Percentiles rank a stretch among this genome's conserved stretches.
Conservation (phyloP, 2,113 vertebrate genomes). For the Hydrochoerus hydrochaeris region DNA sequence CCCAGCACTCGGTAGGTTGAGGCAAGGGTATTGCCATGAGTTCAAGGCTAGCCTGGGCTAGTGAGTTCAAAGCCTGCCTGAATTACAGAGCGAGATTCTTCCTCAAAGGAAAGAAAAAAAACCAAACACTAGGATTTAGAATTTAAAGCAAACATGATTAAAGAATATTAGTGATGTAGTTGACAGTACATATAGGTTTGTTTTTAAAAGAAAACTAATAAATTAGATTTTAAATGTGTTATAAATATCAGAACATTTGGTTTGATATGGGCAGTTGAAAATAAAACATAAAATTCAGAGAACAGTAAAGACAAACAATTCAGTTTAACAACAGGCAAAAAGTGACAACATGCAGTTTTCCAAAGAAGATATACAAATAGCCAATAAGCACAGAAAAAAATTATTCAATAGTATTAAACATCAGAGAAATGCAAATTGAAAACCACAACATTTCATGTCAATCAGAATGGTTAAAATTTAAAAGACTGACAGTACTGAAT, state of each 20-base stretch:
- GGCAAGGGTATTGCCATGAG: not conserved
- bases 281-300: constrained; percentile 40
- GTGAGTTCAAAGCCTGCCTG: not conserved
- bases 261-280: constrained; percentile 27
- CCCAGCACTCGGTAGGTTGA: not conserved
- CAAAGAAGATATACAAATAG: not conserved
- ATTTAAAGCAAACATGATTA: constrained; percentile 12
- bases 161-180: not conserved
- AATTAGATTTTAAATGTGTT: constrained; percentile 30
- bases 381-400: constrained; percentile 5
- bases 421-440: constrained; percentile 39
- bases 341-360: not conserved
- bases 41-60: not conserved
- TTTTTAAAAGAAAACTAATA: constrained; percentile 18
- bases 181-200: not conserved
- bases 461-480: not conserved
- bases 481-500: not conserved
- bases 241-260: constrained; percentile 26
- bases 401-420: not conserved
- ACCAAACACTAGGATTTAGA: not conserved
- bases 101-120: not conserved
- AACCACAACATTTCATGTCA: not conserved
- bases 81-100: not conserved
- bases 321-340: not conserved
- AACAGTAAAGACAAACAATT: constrained; percentile 4